Base-by-base conservation (phyloP, 2,888 invertebrate genomes). In the Onchidella celtica region DNA sequence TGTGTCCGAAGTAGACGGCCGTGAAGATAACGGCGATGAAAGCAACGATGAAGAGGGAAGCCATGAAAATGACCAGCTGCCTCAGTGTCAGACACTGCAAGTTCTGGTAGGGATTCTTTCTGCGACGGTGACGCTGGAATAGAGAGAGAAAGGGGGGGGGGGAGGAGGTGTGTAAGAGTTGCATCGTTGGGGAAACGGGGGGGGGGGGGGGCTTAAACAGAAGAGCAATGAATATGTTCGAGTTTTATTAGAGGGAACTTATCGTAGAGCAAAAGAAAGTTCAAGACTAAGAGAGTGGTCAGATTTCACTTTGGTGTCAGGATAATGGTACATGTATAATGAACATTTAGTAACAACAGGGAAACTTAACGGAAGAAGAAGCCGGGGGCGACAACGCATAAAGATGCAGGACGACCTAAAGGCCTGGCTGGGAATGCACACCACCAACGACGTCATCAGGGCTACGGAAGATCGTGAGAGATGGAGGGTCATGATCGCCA, bases 1-100 rank as follows among this genome's bases (percentile, higher is more conserved):
- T 82, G 29, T 68, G 86, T n/a, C 83, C 83, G 6, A 86, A 86
- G 59, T 57, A 74, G 38, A 76, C 80, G 29, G 79, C 85, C 2
- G 63, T 76, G 61, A 81, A 81, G 77, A 63, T 85, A 40, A 47
- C 84, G 1, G 82, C 75, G 24, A 82, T 70, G 55, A 79, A 59
- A 32, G 57, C 70, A 11, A 84, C 38, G 34, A 79, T 4, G 74
- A 81, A 77, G 21, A 81, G 24, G 36, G 63, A 70, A 59, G 81
- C 78, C 68, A 78, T 81, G 68, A 81, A 73, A 73, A 81, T 83
- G 77, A 83, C 78, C 38, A 79, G 40, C 36, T 79, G 73, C n/a
- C 75, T 34, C 36, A 82, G 59, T n/a, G 59, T 79, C 21, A 74
- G 57, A 38, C 74, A 61, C 59, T 74, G 65, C 82, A 79, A 61